These are phyloP conservation scores for Lates calcarifer DNA, from an alignment of 2,113 vertebrate species.

Conservation along the genomic window DNA sequence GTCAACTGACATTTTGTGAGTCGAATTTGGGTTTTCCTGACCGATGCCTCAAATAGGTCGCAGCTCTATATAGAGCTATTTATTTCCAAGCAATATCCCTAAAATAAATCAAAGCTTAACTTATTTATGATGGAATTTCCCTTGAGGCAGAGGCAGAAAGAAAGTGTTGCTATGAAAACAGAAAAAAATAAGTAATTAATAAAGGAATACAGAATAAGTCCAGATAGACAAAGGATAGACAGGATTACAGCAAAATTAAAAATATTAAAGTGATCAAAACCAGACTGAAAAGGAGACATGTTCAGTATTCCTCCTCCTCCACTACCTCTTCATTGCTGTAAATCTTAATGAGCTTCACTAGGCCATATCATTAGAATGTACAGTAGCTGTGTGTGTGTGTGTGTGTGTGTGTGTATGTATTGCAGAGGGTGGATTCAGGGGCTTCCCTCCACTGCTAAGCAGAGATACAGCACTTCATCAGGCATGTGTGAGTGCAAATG, in stretches of 20 bases:
- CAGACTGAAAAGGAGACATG: not conserved
- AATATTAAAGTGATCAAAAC: conserved; percentile 20
- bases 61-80: not conserved
- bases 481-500: conserved; percentile 68
- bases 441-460: conserved; percentile 44
- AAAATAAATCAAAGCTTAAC: not conserved
- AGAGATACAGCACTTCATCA: conserved; percentile 79
- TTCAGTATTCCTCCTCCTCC: conserved; percentile 13
- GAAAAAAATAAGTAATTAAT: not conserved
- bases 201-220: not conserved
- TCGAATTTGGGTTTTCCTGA: no score
- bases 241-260: conserved; percentile 6
- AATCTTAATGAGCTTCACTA: conserved; percentile 54
- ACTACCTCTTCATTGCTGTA: conserved; percentile 21
- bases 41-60: no score
- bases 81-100: not conserved
- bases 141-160: not conserved
- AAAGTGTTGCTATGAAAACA: not conserved
- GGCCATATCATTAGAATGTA: conserved; percentile 35
- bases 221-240: not conserved
- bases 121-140: not conserved
- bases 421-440: not conserved
- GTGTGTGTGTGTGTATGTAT: conserved; percentile 19
- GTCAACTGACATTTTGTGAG: no score
- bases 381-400: conserved; percentile 26